Evolutionary conservation across 2,113 vertebrate species (phyloP).

Genomic region (Nothoprocta perdicaria): DNA sequence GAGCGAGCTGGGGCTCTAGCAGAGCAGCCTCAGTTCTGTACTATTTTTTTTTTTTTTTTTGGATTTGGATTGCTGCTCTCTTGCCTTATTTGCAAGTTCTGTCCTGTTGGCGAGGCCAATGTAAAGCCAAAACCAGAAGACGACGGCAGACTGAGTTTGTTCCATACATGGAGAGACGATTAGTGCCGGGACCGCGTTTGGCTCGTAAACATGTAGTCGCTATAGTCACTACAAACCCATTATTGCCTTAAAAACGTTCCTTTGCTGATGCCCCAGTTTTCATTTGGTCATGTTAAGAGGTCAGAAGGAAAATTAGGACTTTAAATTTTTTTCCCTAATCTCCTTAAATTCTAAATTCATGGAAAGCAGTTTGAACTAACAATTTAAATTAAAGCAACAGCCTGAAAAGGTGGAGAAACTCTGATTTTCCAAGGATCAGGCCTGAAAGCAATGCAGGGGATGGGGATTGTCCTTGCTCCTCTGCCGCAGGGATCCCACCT

Average conservation of each 20-base stretch:
- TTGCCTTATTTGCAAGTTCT: conserved; percentile 50
- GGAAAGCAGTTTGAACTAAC: conserved; percentile 36
- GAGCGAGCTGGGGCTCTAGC: conserved; percentile 10
- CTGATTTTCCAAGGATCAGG: conserved; percentile 43
- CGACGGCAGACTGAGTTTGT: not conserved
- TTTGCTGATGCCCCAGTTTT: not conserved
- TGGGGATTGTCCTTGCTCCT: conserved; percentile 25
- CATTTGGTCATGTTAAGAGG: conserved; percentile 19
- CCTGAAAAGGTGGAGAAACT: conserved; percentile 18
- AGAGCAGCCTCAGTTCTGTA: not conserved
- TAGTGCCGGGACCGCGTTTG: not conserved
- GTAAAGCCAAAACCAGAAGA: not conserved
- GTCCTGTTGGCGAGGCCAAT: not conserved
- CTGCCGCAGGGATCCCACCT: not conserved
- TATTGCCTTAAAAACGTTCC: conserved; percentile 37
- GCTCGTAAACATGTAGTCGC: not conserved
- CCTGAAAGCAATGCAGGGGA: not conserved
- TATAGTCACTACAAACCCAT: conserved; percentile 6
- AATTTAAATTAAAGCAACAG: conserved; percentile 21
- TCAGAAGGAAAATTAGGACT: conserved; percentile 45
- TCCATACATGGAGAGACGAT: not conserved
- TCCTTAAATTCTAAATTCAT: conserved; percentile 44
- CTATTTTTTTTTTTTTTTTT: not conserved
- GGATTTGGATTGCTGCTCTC: not conserved
- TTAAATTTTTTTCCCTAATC: not conserved